Evolutionary conservation across 2,113 vertebrate genomes (phyloP).

Genomic region (Porphyrio hochstetteri): DNA sequence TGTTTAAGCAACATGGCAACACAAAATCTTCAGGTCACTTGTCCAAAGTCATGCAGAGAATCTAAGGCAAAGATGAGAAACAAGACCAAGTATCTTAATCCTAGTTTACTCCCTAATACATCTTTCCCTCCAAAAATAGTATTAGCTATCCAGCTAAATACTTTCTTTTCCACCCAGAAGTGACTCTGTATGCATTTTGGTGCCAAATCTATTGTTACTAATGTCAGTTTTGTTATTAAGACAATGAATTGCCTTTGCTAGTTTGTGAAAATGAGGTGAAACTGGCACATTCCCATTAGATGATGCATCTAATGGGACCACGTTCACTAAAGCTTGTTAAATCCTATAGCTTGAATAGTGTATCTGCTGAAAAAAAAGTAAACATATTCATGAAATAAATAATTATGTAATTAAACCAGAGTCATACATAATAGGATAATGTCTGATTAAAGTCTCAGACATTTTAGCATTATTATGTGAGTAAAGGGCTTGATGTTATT

Average conservation of each 20-base stretch:
- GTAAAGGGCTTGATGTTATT: not conserved
- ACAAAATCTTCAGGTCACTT: not conserved
- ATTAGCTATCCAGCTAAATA: not conserved
- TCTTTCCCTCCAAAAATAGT: not conserved
- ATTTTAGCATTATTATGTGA: not conserved
- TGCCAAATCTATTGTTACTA: not conserved
- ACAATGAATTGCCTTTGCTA: not conserved
- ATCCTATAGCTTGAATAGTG: not conserved
- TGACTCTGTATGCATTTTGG: not conserved
- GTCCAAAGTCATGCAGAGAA: not conserved
- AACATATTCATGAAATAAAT: constrained; percentile 8
- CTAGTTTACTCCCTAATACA: not conserved
- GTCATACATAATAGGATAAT: not conserved
- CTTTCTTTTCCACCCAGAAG: not conserved
- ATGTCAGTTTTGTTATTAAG: not conserved
- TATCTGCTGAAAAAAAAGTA: not conserved
- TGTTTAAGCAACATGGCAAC: not conserved
- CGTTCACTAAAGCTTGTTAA: not conserved
- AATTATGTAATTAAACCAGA: not conserved
- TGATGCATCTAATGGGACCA: not conserved
- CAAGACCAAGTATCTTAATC: not conserved
- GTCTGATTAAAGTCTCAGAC: not conserved
- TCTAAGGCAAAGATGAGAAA: not conserved
- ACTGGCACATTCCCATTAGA: not conserved
- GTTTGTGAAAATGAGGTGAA: not conserved